Evolutionary conservation across 2,113 vertebrate genomes (phyloP).

Genomic region (Myotis lucifugus): DNA sequence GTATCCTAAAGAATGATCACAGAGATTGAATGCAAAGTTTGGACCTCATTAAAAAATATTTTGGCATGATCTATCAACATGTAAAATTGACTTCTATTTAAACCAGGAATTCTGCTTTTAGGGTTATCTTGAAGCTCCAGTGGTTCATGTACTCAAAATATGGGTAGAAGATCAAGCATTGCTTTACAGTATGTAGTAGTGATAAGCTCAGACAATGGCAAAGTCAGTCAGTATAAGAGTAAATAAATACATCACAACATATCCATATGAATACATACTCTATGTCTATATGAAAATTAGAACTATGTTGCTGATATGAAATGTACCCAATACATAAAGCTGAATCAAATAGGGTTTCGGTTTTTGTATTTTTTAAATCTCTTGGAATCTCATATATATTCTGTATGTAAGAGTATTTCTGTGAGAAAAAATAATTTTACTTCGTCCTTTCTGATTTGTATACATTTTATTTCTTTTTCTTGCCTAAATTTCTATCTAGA

Average conservation of each 20-base stretch:
- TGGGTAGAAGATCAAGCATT: neutral
- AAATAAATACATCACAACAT: neutral
- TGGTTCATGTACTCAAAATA: neutral
- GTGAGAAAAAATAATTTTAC: neutral
- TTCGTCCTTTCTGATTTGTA: neutral
- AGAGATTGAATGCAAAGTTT: neutral
- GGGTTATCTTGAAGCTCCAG: neutral
- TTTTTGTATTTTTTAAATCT: too few relatives aligned
- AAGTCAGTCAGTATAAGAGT: neutral
- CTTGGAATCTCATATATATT: neutral
- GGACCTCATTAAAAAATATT: slow-evolving; percentile 28
- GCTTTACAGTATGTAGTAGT: neutral
- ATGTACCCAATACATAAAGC: neutral
- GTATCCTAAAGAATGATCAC: neutral
- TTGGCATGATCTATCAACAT: neutral
- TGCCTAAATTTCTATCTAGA: neutral
- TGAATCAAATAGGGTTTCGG: neutral
- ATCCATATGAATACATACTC: neutral
- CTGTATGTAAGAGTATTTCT: neutral
- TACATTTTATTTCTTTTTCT: neutral
- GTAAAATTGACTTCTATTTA: slow-evolving; percentile 7
- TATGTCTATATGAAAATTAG: neutral
- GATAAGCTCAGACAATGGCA: neutral
- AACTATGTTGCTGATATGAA: neutral
- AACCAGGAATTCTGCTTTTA: neutral